A percentile compares a stretch with the other conserved stretches of the same genome.
These are phyloP conservation scores for Danio albolineatus DNA, from an alignment of 2,797 vertebrate species.

Conservation along the genomic window DNA sequence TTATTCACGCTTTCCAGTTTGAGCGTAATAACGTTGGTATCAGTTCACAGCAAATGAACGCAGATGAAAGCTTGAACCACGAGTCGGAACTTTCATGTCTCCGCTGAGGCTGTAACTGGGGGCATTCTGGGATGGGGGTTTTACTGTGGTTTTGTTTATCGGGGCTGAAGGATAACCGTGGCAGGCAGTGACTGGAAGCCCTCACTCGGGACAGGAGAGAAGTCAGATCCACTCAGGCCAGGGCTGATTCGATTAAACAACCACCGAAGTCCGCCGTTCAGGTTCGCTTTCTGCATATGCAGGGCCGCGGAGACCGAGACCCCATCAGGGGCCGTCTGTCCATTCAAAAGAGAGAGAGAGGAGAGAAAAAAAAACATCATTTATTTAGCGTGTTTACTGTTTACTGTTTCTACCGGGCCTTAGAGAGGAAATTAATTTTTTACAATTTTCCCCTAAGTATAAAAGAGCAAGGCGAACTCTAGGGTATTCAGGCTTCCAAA, in stretches of 20 bases:
- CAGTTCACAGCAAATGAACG: constrained; percentile 29
- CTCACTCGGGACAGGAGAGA: constrained; percentile 74
- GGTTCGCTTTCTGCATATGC: constrained; percentile 76
- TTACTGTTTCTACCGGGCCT: constrained; percentile 70
- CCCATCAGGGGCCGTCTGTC: constrained; percentile 69
- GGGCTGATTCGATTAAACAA: constrained; percentile 78
- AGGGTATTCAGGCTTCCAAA: constrained; percentile 65
- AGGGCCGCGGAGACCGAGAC: constrained; percentile 72
- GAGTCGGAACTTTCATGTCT: constrained; percentile 54
- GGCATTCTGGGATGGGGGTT: constrained; percentile 69
- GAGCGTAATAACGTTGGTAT: constrained; percentile 21
- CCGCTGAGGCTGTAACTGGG: constrained; percentile 52
- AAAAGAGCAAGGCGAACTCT: constrained; percentile 61
- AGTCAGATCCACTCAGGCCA: constrained; percentile 78
- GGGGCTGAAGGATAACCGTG: constrained; percentile 72
- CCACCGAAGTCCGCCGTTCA: constrained; percentile 74
- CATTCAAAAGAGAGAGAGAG: constrained; percentile 56
- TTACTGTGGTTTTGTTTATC: constrained; percentile 69
- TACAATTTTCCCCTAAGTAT: constrained; percentile 68
- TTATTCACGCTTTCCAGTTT: constrained; percentile 31
- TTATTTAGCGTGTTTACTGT: constrained; percentile 84
- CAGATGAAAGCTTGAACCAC: constrained; percentile 40
- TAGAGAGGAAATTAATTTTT: constrained; percentile 72
- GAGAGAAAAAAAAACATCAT: constrained; percentile 67
- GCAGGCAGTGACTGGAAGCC: constrained; percentile 67